Base-by-base conservation (phyloP, 2,797 vertebrate genomes). In the Sebastolobus altivelis region DNA sequence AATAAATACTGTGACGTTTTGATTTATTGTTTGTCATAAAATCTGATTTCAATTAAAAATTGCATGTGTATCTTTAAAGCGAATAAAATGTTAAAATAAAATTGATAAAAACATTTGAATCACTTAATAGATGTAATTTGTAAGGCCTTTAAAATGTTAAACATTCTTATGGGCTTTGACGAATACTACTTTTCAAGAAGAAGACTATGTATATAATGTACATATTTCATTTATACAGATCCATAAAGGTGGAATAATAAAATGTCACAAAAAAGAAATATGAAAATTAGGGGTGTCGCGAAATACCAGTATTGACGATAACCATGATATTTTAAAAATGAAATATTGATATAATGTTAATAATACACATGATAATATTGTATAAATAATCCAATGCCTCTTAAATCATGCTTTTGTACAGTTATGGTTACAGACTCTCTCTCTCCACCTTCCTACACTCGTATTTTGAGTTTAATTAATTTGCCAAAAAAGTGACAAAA, bases 71-170 rank as follows among this genome's bases (percentile, higher is more conserved):
- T 79, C 13, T 56, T 40, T 37, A 46, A 38, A 2, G 2, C 3
- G 22, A 54, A 37, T n/a, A 40, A 54, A 43, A 31, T 67, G 2
- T 52, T 12, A 54, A 14, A 18, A 46, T 40, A 40, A 31, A 46
- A 18, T 35, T 49, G 6, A 76, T 73, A 60, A 60, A 60, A 37
- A 61, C 8, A 65, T 52, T 38, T 27, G 3, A 46, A 79, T 27
- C 18, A 43, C 1, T 10, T 61, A 46, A 38, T 5, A 49, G 5
- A 62, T 52, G 0, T 10, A 35, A 69, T 68, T 0, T 0, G 10
- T 52, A 65, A 66, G 6, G n/a, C 3, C 40, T 72, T 52, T 22
- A 59, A 33, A 13, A 16, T n/a, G 61, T 40, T 9, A 20, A 66
- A 6, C 2, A 20, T 33, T 22, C 10, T 43, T 56, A 56, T 22